phyloP scores from a whole-genome alignment of 2,113 vertebrate genomes.

The Nothobranchius furzeri region DNA sequence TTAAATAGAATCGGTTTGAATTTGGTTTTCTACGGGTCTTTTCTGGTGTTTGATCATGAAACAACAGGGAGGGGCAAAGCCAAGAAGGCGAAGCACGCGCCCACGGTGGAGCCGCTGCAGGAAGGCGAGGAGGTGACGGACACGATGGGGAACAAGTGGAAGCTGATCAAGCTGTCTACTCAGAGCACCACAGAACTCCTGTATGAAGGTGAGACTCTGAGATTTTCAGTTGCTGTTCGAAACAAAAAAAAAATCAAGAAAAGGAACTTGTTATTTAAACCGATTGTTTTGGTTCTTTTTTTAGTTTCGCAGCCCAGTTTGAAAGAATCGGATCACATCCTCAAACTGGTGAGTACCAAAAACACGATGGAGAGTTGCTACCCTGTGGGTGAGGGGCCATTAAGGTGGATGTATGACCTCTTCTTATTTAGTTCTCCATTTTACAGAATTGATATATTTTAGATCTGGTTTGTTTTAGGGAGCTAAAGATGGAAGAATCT shows the following conservation, averaged over 20 bases:
- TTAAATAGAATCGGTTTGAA: too few species aligned
- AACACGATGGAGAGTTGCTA: background rate
- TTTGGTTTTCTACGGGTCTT: too few species aligned
- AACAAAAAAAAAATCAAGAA: too few species aligned
- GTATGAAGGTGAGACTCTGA: constrained; percentile 70
- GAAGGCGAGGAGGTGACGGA: constrained; percentile 74
- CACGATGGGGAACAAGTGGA: constrained; percentile 77
- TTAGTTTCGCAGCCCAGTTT: constrained; percentile 47
- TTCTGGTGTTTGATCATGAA: too few species aligned
- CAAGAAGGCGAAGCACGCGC: constrained; percentile 57
- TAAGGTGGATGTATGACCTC: background rate
- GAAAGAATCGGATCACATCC: constrained; percentile 65
- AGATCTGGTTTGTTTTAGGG: constrained; percentile 74
- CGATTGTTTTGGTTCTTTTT: background rate
- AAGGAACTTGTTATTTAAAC: too few species aligned
- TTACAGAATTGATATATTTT: background rate
- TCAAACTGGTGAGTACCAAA: constrained; percentile 75
- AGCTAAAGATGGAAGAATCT: constrained; percentile 87
- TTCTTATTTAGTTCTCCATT: background rate
- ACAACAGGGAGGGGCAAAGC: constrained; percentile 55
- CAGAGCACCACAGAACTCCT: constrained; percentile 67
- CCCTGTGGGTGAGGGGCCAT: background rate
- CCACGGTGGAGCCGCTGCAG: constrained; percentile 64
- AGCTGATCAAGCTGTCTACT: constrained; percentile 62
- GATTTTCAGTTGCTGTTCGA: too few species aligned